phyloP scores from a whole-genome alignment of 2,113 vertebrate genomes.

The Pavo muticus region DNA sequence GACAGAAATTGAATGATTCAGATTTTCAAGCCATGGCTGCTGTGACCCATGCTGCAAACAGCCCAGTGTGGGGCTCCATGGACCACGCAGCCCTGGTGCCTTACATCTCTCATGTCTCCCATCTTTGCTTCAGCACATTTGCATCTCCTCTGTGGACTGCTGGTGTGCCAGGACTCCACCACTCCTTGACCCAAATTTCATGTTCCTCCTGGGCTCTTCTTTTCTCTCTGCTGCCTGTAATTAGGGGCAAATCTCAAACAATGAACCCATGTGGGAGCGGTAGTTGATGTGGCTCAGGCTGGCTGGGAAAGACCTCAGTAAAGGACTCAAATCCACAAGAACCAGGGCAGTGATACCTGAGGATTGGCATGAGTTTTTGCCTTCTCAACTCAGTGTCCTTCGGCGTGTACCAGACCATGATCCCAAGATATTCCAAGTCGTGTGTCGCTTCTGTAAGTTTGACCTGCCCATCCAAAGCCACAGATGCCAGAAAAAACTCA shows the following conservation, averaged over 20 bases:
- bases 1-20: not conserved
- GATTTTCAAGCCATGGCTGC: not conserved
- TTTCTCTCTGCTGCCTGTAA: not conserved
- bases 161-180: not conserved
- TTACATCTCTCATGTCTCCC: not conserved
- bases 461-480: not conserved
- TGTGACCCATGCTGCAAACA: not conserved
- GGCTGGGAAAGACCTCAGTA: not conserved
- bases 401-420: not conserved
- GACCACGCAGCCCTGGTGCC: not conserved
- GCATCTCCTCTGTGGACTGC: not conserved
- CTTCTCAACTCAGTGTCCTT: not conserved
- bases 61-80: not conserved
- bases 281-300: not conserved
- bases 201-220: not conserved
- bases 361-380: not conserved
- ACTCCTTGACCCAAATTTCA: not conserved
- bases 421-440: not conserved
- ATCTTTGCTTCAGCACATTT: not conserved
- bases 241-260: not conserved
- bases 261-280: not conserved
- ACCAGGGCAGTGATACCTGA: not conserved
- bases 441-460: not conserved
- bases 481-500: not conserved
- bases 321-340: not conserved